Percentiles rank a stretch among this genome's conserved stretches.
Conservation (phyloP, 2,797 vertebrate species). For the Leuciscus waleckii region DNA sequence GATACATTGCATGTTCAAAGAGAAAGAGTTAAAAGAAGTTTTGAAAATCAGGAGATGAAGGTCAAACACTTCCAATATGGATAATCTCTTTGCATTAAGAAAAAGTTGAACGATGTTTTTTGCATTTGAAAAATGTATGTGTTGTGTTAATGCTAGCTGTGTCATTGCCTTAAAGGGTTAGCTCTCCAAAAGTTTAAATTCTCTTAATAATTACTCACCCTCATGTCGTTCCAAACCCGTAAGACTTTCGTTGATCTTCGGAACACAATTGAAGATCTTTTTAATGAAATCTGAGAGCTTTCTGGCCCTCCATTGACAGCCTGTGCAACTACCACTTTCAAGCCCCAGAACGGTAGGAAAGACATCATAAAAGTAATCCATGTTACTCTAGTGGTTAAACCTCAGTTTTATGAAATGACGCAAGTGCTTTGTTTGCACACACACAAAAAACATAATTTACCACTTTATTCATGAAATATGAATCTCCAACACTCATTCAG, state of each 20-base stretch:
- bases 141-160: constrained; percentile 1
- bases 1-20: too few species aligned
- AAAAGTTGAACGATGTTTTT: neutral
- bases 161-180: neutral
- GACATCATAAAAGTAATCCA: too few species aligned
- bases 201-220: neutral
- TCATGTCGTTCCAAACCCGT: neutral
- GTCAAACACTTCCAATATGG: constrained; percentile 1
- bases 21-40: neutral
- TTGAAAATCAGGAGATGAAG: constrained; percentile 21
- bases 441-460: too few species aligned
- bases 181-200: neutral
- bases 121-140: neutral
- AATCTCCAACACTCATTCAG: neutral
- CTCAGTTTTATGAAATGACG: too few species aligned
- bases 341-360: neutral
- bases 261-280: neutral
- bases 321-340: neutral
- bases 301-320: neutral
- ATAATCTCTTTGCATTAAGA: neutral
- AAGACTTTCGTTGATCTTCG: neutral
- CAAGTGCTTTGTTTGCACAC: too few species aligned
- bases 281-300: neutral
- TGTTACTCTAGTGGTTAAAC: too few species aligned
- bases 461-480: too few species aligned